Evolutionary conservation across 92 coral and sea anemone species (phyloP), one percentile per base, ranked within the genome.

Genomic region (Parazoanthus swiftii): DNA sequence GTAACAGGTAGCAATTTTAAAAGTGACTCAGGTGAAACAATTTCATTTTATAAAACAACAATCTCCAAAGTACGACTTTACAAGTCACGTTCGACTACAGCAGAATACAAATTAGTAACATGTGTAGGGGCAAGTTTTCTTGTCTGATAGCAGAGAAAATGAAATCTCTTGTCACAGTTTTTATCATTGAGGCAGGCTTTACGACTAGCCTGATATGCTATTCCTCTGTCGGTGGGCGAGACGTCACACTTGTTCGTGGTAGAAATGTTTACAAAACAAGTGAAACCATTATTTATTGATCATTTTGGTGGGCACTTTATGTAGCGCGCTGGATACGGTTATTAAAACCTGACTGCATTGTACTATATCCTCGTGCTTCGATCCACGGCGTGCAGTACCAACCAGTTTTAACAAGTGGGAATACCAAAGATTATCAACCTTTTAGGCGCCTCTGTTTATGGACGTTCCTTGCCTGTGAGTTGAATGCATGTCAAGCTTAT

Each of bases 221-320:
- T 73, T 73, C 42, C 33, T 73, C 77, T 29, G 77, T 73, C 7
- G 77, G 77, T 29, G 42, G 77, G 16, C 77, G 43, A 29, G 37
- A 73, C 77, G 77, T 73, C 67, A 48, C n/a, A 79, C 65, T 20
- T 79, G 42, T 21, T 13, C 21, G 67, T 29, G 82, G 82, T 48
- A 29, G 25, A 79, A 46, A 33, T 76, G 43, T 79, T 79, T 79
- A 79, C 65, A 73, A 79, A 79, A 79, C 37, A 48, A 14, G 66
- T 46, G 18, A 79, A 79, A 3, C n/a, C 66, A 48, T 79, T 79
- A 46, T 25, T 79, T 79, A 79, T 79, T 79, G 79, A 75, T 37
- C 79, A 79, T 79, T 79, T 79, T 79, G 59, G 37, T 42, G 20
- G 25, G 39, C 23, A 8, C 66, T 79, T 79, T 79, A 79, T 46